A percentile compares a stretch with the other conserved stretches of the same genome.
Evolutionary conservation across 2,113 vertebrate genomes (phyloP).

Genomic region (Gallinago jamesoni): DNA sequence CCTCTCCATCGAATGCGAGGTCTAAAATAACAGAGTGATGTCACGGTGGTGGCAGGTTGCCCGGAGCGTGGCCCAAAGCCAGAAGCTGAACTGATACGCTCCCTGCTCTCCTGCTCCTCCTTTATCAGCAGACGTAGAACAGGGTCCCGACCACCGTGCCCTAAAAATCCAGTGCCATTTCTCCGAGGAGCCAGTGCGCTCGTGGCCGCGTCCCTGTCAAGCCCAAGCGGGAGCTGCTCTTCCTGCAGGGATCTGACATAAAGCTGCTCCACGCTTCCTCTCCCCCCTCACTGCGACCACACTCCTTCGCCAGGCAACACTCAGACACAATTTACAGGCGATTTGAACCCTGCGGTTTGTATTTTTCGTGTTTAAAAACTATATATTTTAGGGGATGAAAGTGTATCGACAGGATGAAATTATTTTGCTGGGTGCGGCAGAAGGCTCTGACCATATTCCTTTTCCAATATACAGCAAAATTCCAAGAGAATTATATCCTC

Average conservation of each 20-base stretch:
- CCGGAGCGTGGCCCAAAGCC: conserved; percentile 34
- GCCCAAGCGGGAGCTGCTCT: neutral
- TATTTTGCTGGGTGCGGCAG: neutral
- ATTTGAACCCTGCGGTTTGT: neutral
- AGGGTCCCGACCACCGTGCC: neutral
- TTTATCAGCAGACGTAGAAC: neutral
- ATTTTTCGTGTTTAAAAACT: neutral
- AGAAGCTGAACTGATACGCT: neutral
- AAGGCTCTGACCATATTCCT: neutral
- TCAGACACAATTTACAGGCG: neutral
- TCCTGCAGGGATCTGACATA: conserved; percentile 7
- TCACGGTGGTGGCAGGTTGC: conserved; percentile 52
- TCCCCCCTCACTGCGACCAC: neutral
- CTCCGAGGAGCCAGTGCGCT: neutral
- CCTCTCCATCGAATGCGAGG: conserved; percentile 34
- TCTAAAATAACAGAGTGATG: conserved; percentile 56
- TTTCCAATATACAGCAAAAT: neutral
- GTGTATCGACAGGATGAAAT: neutral
- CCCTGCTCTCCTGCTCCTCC: neutral
- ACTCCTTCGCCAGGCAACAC: neutral
- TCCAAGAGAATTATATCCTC: neutral
- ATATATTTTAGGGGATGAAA: neutral
- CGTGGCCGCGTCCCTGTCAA: neutral
- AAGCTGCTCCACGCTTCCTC: neutral
- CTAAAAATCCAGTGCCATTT: neutral